phyloP scores from a whole-genome alignment of 2,797 vertebrate genomes.

The Staurois parvus region DNA sequence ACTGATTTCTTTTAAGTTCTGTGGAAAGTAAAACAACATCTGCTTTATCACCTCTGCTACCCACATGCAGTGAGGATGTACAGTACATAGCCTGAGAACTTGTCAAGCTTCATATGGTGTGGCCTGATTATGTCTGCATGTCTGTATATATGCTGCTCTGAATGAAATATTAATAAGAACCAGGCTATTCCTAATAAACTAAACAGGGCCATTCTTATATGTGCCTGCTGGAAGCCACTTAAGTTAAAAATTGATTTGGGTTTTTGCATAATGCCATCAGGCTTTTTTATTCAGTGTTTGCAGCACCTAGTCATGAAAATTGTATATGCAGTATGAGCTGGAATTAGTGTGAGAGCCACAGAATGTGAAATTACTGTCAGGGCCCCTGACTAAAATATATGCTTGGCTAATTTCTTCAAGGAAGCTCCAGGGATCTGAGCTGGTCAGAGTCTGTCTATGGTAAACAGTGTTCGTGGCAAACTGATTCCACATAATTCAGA shows the following conservation, averaged over 20 bases:
- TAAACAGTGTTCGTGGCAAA: constrained; percentile 6
- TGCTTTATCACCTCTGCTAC: constrained; percentile 20
- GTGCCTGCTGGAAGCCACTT: neutral
- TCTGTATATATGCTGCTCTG: constrained; percentile 27
- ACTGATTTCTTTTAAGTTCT: neutral
- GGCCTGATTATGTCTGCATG: constrained; percentile 40
- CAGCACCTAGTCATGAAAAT: constrained; percentile 24
- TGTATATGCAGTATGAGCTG: neutral
- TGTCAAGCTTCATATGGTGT: neutral
- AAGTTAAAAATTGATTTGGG: neutral
- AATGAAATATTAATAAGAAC: constrained; percentile 35
- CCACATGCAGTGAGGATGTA: neutral
- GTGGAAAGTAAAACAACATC: neutral
- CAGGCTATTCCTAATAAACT: constrained; percentile 7
- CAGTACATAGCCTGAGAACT: constrained; percentile 14
- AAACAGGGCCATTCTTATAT: neutral
- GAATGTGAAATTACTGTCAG: constrained; percentile 14
- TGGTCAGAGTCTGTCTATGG: neutral
- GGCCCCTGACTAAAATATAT: constrained; percentile 27
- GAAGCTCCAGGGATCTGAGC: neutral
- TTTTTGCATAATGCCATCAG: neutral
- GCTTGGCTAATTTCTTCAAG: neutral
- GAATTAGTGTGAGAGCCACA: constrained; percentile 23
- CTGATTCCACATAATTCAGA: neutral
- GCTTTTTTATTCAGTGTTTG: constrained; percentile 1